A percentile compares a stretch with the other conserved stretches of the same genome.
Conservation (phyloP, 1,140 invertebrate species). For the Macrosteles quadrilineatus region DNA sequence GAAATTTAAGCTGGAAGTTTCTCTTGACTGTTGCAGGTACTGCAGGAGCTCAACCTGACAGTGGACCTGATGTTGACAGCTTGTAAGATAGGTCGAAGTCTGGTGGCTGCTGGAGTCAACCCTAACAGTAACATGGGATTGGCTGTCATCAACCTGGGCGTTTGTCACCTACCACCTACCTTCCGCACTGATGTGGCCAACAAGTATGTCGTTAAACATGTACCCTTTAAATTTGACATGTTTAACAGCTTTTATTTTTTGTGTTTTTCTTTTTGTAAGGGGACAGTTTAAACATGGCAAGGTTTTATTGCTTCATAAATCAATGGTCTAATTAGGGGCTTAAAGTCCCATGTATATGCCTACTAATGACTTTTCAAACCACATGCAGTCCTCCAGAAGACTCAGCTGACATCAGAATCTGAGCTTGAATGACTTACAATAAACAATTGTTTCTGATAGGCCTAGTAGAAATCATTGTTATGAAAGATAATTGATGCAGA, state of each 20-base stretch:
- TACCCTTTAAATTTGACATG: slow-evolving; percentile 5
- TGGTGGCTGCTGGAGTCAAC: slow-evolving; percentile 62
- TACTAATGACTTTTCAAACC: no score
- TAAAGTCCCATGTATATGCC: no score
- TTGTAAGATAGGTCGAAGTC: slow-evolving; percentile 61
- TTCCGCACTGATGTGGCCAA: slow-evolving; percentile 67
- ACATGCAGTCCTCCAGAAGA: no score
- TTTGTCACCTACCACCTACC: slow-evolving; percentile 62
- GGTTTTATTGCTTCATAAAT: no score
- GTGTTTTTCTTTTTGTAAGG: background rate
- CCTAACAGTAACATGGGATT: slow-evolving; percentile 63
- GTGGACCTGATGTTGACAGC: slow-evolving; percentile 64
- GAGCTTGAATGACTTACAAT: no score
- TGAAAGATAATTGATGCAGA: no score
- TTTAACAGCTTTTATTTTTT: slow-evolving; percentile 19
- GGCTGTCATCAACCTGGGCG: slow-evolving; percentile 63
- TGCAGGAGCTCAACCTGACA: slow-evolving; percentile 60
- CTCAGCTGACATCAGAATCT: no score
- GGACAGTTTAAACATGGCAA: background rate
- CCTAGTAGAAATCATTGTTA: no score
- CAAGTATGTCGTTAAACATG: slow-evolving; percentile 52
- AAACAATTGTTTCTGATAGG: no score
- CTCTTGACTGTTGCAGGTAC: no score
- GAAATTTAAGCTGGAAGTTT: no score
- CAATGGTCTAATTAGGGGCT: no score